Base-by-base conservation (phyloP, 2,797 vertebrate genomes). In the Etheostoma perlongum region DNA sequence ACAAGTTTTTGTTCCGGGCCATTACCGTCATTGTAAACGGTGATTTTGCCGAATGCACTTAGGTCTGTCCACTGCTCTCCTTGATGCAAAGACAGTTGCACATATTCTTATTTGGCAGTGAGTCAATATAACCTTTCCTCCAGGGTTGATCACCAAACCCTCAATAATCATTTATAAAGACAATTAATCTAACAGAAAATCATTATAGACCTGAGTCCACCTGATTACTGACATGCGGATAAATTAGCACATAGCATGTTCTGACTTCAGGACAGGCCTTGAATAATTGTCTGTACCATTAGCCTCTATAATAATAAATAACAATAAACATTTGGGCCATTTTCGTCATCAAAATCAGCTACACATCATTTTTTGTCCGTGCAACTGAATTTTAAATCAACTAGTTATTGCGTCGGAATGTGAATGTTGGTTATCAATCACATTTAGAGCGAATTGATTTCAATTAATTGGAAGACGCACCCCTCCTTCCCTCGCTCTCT, bases 391-490 rank as follows among this genome's bases (percentile, higher is more conserved):
- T 72, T 67, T 65, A 63, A 83, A 86, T 65, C 75, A 83, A 88
- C 86, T 77, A 71, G 25, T 82, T 82, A 72, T 89, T 87, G 78
- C 62, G 49, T 82, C 59, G 65, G 70, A 18, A 85, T 79, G 78
- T 81, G 71, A 89, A 90, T 76, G 84, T 54, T 46, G 64, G 78
- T 85, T 79, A 88, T 94, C 87, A 89, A 92, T 94, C 91, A 92
- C 82, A 78, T 93, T 93, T 90, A 87, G 73, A 49, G 69, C 65
- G 74, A 89, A 93, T 87, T 91, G 92, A 88, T 89, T 90, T 85
- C 85, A 92, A 89, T 92, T 91, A 89, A 87, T 79, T 90, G 74
- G 65, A 84, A 83, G 76, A 81, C 21, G 65, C 64, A 54, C 40
- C 57, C 60, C 46, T 10, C 69, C 65, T 33, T 49, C 60, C 44